phyloP scores from a whole-genome alignment of 2,797 vertebrate genomes.

The Calcarius lapponicus region DNA sequence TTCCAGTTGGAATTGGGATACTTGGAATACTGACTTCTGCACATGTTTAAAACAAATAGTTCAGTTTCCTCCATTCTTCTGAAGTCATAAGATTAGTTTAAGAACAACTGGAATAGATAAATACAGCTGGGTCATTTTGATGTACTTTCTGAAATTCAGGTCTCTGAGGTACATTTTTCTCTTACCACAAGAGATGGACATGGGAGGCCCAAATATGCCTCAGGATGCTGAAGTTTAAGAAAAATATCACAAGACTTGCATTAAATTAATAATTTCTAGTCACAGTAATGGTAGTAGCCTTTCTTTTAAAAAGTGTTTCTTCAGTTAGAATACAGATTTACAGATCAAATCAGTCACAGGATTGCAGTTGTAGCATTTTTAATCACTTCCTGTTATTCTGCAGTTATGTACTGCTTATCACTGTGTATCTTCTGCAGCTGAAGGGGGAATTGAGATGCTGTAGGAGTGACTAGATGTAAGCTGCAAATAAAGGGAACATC shows the following conservation, averaged over 20 bases:
- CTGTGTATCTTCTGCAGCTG: slow-evolving; percentile 7
- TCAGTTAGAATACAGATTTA: background rate
- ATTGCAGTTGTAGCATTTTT: background rate
- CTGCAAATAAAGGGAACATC: background rate
- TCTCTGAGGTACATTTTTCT: background rate
- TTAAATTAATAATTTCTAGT: background rate
- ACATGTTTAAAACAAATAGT: background rate
- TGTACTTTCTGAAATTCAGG: background rate
- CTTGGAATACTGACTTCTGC: background rate
- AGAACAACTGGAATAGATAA: background rate
- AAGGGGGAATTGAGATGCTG: background rate
- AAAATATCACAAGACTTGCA: background rate
- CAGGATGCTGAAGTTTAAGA: background rate
- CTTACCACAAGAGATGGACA: background rate
- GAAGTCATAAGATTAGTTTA: background rate
- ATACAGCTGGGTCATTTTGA: background rate
- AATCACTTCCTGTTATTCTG: slow-evolving; percentile 36
- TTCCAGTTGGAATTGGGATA: background rate
- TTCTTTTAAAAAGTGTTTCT: background rate
- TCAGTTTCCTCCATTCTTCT: background rate
- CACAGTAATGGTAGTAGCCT: background rate
- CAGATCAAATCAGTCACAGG: background rate
- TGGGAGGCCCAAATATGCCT: background rate
- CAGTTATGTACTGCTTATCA: background rate
- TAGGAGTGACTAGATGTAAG: background rate